Percentiles rank a stretch among this genome's conserved stretches.
Evolutionary conservation across 2,888 invertebrate species (phyloP).

Genomic region (Lamellibrachia satsuma): DNA sequence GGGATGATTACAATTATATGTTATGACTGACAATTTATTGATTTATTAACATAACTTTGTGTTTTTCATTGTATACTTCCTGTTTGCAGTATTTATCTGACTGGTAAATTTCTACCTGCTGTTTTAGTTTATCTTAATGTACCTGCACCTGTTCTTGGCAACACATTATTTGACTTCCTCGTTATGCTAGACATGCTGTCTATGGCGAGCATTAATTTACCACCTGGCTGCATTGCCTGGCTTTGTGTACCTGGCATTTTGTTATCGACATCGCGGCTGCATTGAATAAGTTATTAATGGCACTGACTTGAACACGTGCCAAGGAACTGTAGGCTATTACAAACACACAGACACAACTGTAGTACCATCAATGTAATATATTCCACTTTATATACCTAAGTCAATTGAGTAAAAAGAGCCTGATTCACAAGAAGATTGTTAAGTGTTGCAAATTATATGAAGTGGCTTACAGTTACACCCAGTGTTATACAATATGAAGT

Average conservation of each 20-base stretch:
- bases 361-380: neutral
- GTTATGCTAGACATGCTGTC: neutral
- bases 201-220: neutral
- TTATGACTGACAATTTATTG: neutral
- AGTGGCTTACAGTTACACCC: too few species aligned
- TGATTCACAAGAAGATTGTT: neutral
- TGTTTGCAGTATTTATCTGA: neutral
- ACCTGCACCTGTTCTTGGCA: neutral
- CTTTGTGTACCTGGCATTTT: neutral
- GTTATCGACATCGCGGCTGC: too few species aligned
- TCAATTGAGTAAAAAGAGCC: neutral
- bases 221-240: neutral
- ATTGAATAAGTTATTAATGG: neutral
- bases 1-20: neutral
- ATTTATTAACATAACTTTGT: neutral
- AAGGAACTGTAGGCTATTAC: neutral
- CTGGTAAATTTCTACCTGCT: too few species aligned
- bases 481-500: too few species aligned
- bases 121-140: neutral
- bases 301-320: neutral
- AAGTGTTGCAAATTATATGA: neutral
- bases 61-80: neutral
- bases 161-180: neutral
- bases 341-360: neutral
- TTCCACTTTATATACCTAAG: neutral